A percentile compares a stretch with the other conserved stretches of the same genome.
Conservation (phyloP, 2,797 vertebrate genomes). For the Balearica regulorum region DNA sequence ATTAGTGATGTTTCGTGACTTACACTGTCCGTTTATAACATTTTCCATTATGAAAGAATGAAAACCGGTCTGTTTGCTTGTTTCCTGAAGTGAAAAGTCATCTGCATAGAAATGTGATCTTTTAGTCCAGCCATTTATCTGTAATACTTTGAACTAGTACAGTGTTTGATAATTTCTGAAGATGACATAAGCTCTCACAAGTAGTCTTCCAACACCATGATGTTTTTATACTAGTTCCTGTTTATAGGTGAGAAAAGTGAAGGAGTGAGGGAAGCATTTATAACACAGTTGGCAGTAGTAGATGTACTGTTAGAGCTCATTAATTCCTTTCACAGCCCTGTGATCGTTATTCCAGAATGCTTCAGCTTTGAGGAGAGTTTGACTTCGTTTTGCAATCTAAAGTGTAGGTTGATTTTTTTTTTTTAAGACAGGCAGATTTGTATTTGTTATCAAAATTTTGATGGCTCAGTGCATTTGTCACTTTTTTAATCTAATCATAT, state of each 20-base stretch:
- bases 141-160: neutral
- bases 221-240: neutral
- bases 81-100: neutral
- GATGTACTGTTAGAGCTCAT: conserved; percentile 11
- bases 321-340: conserved; percentile 18
- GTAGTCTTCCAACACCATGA: neutral
- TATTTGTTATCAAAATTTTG: neutral
- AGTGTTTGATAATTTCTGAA: neutral
- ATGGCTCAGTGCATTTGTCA: neutral
- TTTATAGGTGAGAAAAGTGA: neutral
- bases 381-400: neutral
- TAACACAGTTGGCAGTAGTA: neutral
- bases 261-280: neutral
- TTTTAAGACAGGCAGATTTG: neutral
- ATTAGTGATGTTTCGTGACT: neutral
- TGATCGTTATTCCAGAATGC: neutral
- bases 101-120: neutral
- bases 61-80: neutral
- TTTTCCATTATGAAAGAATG: neutral
- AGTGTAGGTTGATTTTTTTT: neutral
- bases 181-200: neutral
- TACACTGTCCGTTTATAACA: neutral
- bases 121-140: neutral
- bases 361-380: neutral
- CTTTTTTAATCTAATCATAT: neutral